Conservation (phyloP, 2,888 invertebrate genomes). For the Morpho helenor region DNA sequence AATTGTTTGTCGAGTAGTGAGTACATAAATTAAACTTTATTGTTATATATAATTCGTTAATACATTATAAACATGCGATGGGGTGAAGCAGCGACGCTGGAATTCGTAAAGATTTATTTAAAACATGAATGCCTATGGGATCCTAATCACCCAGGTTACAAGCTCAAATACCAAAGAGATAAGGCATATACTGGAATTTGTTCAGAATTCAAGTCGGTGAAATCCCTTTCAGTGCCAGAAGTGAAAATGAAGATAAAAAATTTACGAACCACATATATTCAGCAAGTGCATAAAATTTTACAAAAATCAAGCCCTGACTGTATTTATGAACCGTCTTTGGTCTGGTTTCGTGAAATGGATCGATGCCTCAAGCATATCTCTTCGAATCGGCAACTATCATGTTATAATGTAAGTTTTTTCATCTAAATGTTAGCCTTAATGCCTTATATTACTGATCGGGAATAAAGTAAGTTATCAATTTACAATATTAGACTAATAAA, state of each 20-base stretch:
- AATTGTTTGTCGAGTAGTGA: too few species aligned
- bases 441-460: too few species aligned
- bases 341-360: conserved; percentile 70
- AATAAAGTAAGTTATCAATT: too few species aligned
- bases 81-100: conserved; percentile 65
- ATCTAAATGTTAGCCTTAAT: neutral
- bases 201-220: conserved; percentile 53
- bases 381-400: conserved; percentile 41
- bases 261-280: conserved; percentile 67
- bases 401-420: conserved; percentile 34
- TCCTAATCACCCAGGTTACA: conserved; percentile 58
- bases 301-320: conserved; percentile 56
- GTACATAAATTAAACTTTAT: too few species aligned
- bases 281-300: conserved; percentile 68
- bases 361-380: conserved; percentile 56
- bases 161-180: conserved; percentile 53
- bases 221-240: conserved; percentile 50
- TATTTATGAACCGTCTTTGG: conserved; percentile 57
- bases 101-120: conserved; percentile 71
- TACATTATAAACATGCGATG: conserved; percentile 51
- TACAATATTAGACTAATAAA: too few species aligned
- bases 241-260: conserved; percentile 72
- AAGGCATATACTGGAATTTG: conserved; percentile 55
- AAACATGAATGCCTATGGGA: conserved; percentile 74
- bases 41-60: too few species aligned